Conservation (phyloP, 2,797 vertebrate species). For the Microchirus variegatus region DNA sequence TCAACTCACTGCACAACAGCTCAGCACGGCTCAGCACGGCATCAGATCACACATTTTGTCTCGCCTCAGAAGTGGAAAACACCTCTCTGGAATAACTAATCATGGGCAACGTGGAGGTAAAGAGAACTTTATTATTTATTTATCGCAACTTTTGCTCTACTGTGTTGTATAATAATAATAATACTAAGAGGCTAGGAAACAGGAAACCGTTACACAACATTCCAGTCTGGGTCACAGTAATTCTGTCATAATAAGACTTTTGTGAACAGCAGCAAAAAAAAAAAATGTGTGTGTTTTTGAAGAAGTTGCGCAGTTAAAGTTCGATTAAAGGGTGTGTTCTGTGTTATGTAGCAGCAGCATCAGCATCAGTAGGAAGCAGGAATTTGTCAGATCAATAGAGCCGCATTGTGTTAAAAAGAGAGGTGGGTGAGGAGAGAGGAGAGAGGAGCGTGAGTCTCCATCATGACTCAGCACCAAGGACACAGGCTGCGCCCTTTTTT, state of each 20-base stretch:
- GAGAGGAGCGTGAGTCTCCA: slow-evolving; percentile 28
- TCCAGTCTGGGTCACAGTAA: not conserved
- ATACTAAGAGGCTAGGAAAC: no score
- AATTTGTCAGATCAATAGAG: slow-evolving; percentile 64
- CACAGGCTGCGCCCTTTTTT: slow-evolving; percentile 61
- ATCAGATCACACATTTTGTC: not conserved
- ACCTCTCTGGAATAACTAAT: not conserved
- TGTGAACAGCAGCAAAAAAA: no score
- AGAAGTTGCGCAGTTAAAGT: slow-evolving; percentile 26
- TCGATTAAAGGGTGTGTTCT: not conserved
- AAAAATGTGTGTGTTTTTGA: not conserved
- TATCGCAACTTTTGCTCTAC: slow-evolving; percentile 1
- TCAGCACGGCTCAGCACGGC: not conserved
- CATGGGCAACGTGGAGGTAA: slow-evolving; percentile 84
- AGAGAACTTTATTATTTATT: slow-evolving; percentile 6
- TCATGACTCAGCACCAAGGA: slow-evolving; percentile 75
- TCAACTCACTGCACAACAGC: no score
- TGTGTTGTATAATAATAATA: no score
- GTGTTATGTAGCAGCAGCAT: slow-evolving; percentile 5
- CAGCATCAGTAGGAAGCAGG: slow-evolving; percentile 4
- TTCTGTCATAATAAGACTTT: not conserved
- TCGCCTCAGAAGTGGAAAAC: not conserved
- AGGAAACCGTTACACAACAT: not conserved
- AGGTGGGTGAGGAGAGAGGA: slow-evolving; percentile 63
- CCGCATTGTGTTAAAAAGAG: slow-evolving; percentile 60